Evolutionary conservation across 2,888 invertebrate species (phyloP).

Genomic region (Urechis unicinctus): DNA sequence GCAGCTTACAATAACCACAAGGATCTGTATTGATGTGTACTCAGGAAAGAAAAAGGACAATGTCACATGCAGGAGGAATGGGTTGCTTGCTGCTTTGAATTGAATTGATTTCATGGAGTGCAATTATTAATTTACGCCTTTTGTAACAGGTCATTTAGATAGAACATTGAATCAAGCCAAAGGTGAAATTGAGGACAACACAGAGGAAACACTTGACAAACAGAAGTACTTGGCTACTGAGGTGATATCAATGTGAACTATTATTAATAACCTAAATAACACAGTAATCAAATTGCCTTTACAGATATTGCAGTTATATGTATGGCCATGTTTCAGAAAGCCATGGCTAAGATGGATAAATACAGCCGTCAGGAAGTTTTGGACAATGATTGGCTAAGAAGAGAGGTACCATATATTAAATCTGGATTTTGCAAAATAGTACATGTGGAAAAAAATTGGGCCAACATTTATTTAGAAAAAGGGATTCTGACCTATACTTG

Average conservation of each 20-base stretch:
- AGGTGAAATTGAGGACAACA: slow-evolving; percentile 31
- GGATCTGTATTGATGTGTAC: no score
- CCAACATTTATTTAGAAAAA: no score
- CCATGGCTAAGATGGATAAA: slow-evolving; percentile 45
- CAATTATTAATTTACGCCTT: no score
- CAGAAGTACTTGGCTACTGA: slow-evolving; percentile 45
- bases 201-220: slow-evolving; percentile 35
- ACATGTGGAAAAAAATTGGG: no score
- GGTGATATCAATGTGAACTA: slow-evolving; percentile 26
- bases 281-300: neutral
- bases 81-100: no score
- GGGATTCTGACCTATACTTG: no score
- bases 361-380: slow-evolving; percentile 45
- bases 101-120: no score
- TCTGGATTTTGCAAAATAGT: no score
- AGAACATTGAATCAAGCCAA: slow-evolving; percentile 29
- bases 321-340: slow-evolving; percentile 34
- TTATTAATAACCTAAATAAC: neutral
- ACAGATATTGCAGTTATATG: no score
- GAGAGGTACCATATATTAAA: slow-evolving; percentile 38
- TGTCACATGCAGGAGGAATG: no score
- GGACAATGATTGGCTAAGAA: slow-evolving; percentile 47
- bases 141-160: slow-evolving; percentile 31
- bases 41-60: neutral
- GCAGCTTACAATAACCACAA: no score